Evolutionary conservation across 2,888 invertebrate species (phyloP).

Genomic region (Hydraecia micacea): DNA sequence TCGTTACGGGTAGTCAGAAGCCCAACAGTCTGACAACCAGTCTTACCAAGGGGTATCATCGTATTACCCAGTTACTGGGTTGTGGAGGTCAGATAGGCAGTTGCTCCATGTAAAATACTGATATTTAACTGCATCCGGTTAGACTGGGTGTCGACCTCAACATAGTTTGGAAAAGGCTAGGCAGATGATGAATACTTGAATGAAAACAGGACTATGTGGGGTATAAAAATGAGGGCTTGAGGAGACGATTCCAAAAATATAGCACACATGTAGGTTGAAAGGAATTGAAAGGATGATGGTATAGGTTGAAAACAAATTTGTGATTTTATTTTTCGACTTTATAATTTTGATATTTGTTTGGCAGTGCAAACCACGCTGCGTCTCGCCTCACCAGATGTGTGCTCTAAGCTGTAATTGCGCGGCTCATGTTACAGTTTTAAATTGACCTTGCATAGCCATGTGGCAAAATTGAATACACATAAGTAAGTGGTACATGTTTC

Average conservation of each 20-base stretch:
- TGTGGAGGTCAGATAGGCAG: background rate
- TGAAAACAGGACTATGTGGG: no score
- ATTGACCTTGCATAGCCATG: background rate
- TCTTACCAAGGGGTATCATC: no score
- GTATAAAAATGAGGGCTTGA: no score
- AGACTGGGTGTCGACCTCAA: background rate
- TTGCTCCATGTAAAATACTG: background rate
- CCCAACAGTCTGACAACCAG: no score
- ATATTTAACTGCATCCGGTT: background rate
- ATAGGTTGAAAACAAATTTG: no score
- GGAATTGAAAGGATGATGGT: no score
- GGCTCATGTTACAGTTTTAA: conserved; percentile 4
- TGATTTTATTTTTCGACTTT: no score
- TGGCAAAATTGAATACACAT: background rate
- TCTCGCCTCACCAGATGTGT: background rate
- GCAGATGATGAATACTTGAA: background rate
- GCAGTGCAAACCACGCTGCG: background rate
- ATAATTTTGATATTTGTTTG: background rate
- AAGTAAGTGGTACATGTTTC: background rate
- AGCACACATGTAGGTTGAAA: no score
- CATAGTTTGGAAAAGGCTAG: background rate
- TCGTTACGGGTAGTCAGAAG: no score
- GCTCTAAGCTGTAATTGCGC: background rate
- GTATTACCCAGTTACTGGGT: background rate
- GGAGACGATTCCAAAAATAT: no score